Conservation (phyloP, 2,888 invertebrate genomes). For the Cosmorhoe ocellata region DNA sequence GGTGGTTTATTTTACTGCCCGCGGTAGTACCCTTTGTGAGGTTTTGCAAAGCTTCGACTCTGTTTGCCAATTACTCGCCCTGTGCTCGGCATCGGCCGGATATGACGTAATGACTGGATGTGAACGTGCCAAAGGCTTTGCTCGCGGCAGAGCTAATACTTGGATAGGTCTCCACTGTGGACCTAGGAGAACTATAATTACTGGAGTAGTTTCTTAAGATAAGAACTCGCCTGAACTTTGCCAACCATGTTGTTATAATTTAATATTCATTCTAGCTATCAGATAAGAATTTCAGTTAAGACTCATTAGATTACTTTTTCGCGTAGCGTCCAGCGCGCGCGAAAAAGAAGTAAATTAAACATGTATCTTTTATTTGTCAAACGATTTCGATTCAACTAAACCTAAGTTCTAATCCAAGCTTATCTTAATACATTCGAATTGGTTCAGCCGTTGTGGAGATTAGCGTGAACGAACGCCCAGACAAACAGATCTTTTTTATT, state of each 20-base stretch:
- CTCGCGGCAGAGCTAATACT: constrained; percentile 4
- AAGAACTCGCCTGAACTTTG: constrained; percentile 1
- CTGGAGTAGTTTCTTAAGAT: background rate
- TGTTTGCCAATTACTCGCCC: constrained; percentile 1
- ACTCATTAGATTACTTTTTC: too few relatives aligned
- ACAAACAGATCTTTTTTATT: too few relatives aligned
- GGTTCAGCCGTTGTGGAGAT: too few relatives aligned
- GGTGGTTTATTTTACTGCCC: too few relatives aligned
- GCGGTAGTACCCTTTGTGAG: background rate
- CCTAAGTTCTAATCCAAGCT: too few relatives aligned
- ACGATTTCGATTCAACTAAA: too few relatives aligned
- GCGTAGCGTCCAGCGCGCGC: too few relatives aligned
- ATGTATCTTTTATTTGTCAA: too few relatives aligned
- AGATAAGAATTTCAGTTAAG: background rate
- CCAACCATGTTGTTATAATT: constrained; percentile 1
- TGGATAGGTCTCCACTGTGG: constrained; percentile 2
- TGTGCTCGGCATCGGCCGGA: background rate
- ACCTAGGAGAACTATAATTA: background rate
- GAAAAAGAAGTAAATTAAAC: too few relatives aligned
- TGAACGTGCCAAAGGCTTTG: constrained; percentile 5
- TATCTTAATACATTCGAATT: too few relatives aligned
- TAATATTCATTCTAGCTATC: too few relatives aligned
- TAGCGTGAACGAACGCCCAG: too few relatives aligned
- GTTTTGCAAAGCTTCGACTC: background rate
- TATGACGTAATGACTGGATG: constrained; percentile 5